Base-by-base conservation (phyloP, 2,888 invertebrate species). In the Cinara cedri region DNA sequence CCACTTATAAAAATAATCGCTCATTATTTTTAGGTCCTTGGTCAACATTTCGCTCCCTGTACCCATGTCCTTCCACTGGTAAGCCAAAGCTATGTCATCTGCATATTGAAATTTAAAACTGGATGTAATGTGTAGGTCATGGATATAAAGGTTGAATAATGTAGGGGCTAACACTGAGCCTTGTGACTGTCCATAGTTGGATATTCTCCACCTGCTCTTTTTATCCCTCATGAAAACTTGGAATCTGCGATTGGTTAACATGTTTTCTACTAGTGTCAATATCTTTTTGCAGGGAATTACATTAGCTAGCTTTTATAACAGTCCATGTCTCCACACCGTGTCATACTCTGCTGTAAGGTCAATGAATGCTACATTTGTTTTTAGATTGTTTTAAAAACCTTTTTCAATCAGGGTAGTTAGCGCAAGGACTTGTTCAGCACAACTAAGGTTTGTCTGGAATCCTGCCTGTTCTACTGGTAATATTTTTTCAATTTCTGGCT, bases 331-430 rank as follows among this genome's bases (percentile, higher is more conserved):
- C 65, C 65, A 44, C 2, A 44, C 44, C 44, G 65, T 65, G 44
- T 46, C 65, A 44, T 19, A 19, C 10, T 2, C n/a, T 6, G 54
- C 54, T 54, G 19, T 54, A 9, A 54, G 54, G 54, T 54, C 54
- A 6, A 54, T 54, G n/a, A 65, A 65, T 44, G n/a, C 65, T 65
- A 44, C 65, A 44, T 19, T 44, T 44, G 65, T 65, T 44, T 65
- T 65, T 9, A 65, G 0, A 2, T 9, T 65, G 13, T 44, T 65
- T 65, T 65, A 21, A 21, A 65, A 65, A 11, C 42, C 19, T 11
- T 44, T 65, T 65, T 65, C 44, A 44, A 65, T 65, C 19, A 44
- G 19, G 13, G 65, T 65, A 10, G 65, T 65, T 65, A 65, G 19
- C 19, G 65, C 44, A 11, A 65, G 65, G 0, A 65, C 65, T 13